Base-by-base conservation (phyloP, 2,797 vertebrate genomes). In the Hyperoplus lanceolatus region DNA sequence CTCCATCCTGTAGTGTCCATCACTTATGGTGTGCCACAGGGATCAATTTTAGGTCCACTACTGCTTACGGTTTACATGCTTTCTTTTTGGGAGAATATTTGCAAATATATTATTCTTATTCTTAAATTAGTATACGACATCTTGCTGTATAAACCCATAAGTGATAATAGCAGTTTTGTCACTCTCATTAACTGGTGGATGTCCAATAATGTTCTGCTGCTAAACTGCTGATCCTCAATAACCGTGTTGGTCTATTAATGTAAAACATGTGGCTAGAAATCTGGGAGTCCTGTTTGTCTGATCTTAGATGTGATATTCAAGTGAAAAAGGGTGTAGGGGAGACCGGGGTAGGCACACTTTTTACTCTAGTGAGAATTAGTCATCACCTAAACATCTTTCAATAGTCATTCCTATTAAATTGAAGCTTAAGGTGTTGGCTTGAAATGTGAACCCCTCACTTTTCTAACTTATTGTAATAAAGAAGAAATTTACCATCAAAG, bases 11-110 rank as follows among this genome's bases (percentile, higher is more conserved):
- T 16, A 12, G 36, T 41, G 15, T 36, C 6, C 14, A 21, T 57
- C 4, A 51, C 12, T 42, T 51, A 8, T 36, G 56, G 56, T 73
- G 71, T 67, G 13, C 39, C 64, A 70, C 80, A 82, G 12, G 53
- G 45, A 46, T 54, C 55, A 3, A 8, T 63, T 70, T 39, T 12
- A 54, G 62, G 41, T 36, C 56, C 46, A 15, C 50, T 43, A 36
- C 10, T 53, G 29, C 1, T 75, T 69, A 65, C 12, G 36, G 8
- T 63, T 55, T n/a, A 53, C 3, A 0, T 41, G 14, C 16, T 16
- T 21, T 6, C 1, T 1, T 58, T 39, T 46, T 0, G 38, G 6
- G 29, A 36, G 1, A 53, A 11, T 7, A 21, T 60, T 49, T 0
- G 1, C 7, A 41, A 57, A 45, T 60, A 1, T 8, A n/a, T 39